These are phyloP conservation scores for Tinea semifulvella DNA, from an alignment of 2,888 invertebrate genomes.

Conservation along the genomic window DNA sequence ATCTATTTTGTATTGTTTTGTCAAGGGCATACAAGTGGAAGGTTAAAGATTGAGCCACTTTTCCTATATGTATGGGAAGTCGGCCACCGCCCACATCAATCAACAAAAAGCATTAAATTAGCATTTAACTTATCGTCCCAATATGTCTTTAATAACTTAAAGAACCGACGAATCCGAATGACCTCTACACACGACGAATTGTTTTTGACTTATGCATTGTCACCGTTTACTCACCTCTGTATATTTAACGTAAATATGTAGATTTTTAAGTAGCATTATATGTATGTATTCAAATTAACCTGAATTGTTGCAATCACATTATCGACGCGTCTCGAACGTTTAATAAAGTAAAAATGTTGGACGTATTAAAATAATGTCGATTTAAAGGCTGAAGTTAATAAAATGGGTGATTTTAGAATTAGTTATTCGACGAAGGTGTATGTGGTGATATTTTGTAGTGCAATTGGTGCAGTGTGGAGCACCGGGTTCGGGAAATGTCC, in stretches of 20 bases:
- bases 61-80: too few species aligned
- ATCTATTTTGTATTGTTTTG: too few species aligned
- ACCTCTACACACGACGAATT: conserved; percentile 7
- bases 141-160: too few species aligned
- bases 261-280: conserved; percentile 4
- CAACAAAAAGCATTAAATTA: too few species aligned
- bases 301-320: conserved; percentile 6
- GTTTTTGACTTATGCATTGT: conserved; percentile 35
- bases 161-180: too few species aligned
- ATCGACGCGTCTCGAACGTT: background rate
- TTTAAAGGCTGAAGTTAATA: conserved; percentile 18
- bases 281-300: conserved; percentile 2
- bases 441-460: conserved; percentile 32
- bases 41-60: too few species aligned
- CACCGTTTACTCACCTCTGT: conserved; percentile 21
- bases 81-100: too few species aligned
- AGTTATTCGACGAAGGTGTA: conserved; percentile 27
- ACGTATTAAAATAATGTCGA: background rate
- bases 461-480: conserved; percentile 32
- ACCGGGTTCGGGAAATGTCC: conserved; percentile 75
- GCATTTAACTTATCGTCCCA: too few species aligned
- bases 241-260: conserved; percentile 5
- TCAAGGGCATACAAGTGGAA: too few species aligned
- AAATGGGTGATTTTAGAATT: conserved; percentile 47
- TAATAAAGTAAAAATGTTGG: background rate